Base-by-base conservation (phyloP, 2,113 vertebrate genomes). In the Dolichallabes microphthalmus region DNA sequence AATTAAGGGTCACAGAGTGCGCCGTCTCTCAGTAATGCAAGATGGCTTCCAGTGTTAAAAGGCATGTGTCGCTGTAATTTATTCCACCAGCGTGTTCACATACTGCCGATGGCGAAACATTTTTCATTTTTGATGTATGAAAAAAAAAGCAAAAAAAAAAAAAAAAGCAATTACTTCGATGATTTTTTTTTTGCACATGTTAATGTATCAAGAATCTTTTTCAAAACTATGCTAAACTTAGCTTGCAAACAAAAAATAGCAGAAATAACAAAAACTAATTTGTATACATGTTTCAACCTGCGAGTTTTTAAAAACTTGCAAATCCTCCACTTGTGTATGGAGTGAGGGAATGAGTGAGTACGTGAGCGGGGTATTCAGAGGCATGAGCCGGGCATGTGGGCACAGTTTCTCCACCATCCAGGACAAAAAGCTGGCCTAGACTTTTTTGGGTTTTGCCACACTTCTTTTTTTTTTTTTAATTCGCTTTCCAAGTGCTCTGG, bases 401-500 rank as follows among this genome's bases (percentile, higher is more conserved):
- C 90, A 86, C 87, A 57, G 89, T 90, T 92, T 93, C 93, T 93
- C 91, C 92, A 80, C 86, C 27, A 39, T 82, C 9, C 20, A 27
- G 57, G 39, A 58, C n/a, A 39, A 87, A 57, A 82, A 80, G 35
- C 64, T 13, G 76, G 74, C 76, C 45, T 78, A 17, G 66, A 45
- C 92, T 91, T 89, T 22, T 14, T 78, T 10, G 58, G 53, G 1
- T 32, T 57, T 32, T 78, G 50, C 66, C 63, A 71, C 68, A 81
- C 50, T 89, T 85, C 69, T 82, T 89, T 90, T 86, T 87, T 88
- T 89, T 90, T 91, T 88, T 93, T 92, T 92, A 92, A 94, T 93
- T 92, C 93, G 89, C 92, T 91, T 93, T 94, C 93, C 92, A 93
- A 93, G 84, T 92, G 94, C 95, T 95, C 77, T 89, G 86, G 92